These are phyloP conservation scores for Atta cephalotes DNA, from an alignment of 1,140 invertebrate species.

Conservation along the genomic window DNA sequence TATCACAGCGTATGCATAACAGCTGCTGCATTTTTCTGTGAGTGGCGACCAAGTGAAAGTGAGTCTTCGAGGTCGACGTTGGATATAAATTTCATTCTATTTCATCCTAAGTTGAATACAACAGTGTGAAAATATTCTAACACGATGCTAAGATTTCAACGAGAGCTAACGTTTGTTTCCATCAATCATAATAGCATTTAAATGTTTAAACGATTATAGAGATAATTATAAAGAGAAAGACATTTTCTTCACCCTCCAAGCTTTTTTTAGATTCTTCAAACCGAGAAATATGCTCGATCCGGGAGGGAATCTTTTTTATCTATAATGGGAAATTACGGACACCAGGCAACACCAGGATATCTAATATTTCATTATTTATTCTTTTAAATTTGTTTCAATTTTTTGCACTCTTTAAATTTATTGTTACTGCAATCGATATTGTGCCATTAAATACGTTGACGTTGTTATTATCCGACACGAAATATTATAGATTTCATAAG, in stretches of 20 bases:
- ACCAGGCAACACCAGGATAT: background rate
- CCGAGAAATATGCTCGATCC: constrained; percentile 13
- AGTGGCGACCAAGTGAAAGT: constrained; percentile 73
- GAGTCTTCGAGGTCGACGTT: constrained; percentile 60
- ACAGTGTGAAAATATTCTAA: constrained; percentile 22
- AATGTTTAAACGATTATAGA: background rate
- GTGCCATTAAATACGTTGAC: background rate
- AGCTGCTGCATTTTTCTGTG: constrained; percentile 73
- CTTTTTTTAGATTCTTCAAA: constrained; percentile 59
- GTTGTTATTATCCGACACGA: background rate
- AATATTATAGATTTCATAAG: background rate
- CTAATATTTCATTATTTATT: constrained; percentile 34
- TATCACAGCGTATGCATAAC: constrained; percentile 66
- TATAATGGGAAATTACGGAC: background rate
- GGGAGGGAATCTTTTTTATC: constrained; percentile 66
- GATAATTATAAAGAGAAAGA: background rate
- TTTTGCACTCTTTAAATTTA: background rate
- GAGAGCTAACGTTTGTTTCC: background rate
- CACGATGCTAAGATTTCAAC: background rate
- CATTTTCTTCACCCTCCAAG: background rate
- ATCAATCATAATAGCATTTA: no score
- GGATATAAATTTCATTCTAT: constrained; percentile 70
- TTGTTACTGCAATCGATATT: background rate
- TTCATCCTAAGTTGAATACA: constrained; percentile 6
- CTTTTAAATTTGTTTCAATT: constrained; percentile 20